A percentile compares a stretch with the other conserved stretches of the same genome.
phyloP scores from a whole-genome alignment of 2,113 vertebrate species.

The Grallaria varia region DNA sequence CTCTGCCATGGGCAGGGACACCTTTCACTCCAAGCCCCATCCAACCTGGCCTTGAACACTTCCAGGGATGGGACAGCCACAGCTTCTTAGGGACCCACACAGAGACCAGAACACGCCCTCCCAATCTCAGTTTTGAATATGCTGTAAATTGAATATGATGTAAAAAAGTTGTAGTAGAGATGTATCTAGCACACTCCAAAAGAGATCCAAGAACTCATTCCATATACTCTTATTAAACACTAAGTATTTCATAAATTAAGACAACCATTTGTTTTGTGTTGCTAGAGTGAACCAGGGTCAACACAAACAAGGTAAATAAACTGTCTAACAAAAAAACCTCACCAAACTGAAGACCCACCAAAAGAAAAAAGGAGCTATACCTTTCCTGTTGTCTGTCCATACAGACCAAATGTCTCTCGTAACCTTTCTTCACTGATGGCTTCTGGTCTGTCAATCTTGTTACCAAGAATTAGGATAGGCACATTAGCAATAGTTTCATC shows the following conservation, averaged over 20 bases:
- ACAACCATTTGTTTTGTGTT: background rate
- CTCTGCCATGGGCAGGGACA: background rate
- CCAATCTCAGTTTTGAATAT: background rate
- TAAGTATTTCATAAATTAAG: background rate
- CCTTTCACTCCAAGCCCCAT: background rate
- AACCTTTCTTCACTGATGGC: constrained; percentile 95
- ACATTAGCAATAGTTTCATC: constrained; percentile 97
- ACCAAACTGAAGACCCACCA: background rate
- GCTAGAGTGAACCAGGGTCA: background rate
- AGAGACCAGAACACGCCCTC: background rate
- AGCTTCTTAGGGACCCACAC: background rate
- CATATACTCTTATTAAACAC: background rate
- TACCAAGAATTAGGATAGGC: constrained; percentile 96
- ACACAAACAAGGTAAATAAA: background rate
- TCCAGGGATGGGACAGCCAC: background rate
- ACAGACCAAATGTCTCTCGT: constrained; percentile 89
- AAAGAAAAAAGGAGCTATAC: constrained; percentile 57
- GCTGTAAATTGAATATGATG: background rate
- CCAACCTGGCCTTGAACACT: background rate
- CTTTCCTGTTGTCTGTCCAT: constrained; percentile 96
- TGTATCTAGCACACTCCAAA: background rate
- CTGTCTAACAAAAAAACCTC: background rate
- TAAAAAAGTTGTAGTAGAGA: background rate
- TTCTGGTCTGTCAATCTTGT: constrained; percentile 97
- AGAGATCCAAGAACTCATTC: background rate